These are phyloP conservation scores for Pseudonaja textilis DNA, from an alignment of 2,113 vertebrate species.

Conservation along the genomic window DNA sequence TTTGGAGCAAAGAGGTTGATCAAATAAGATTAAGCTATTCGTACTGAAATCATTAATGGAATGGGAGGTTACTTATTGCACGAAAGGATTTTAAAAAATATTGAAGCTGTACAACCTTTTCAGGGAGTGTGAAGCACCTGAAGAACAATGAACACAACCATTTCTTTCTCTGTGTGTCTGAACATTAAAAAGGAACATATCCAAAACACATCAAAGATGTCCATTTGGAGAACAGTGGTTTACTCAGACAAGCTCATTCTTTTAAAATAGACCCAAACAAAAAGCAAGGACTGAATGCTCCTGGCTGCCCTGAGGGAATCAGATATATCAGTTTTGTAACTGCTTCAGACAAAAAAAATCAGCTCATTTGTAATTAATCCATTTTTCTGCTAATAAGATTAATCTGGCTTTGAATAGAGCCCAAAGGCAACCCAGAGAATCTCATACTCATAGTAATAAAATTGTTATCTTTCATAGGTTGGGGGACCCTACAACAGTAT, in stretches of 20 bases:
- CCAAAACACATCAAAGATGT: constrained; percentile 3
- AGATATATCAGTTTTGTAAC: neutral
- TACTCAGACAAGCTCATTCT: neutral
- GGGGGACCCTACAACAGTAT: neutral
- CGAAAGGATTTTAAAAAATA: neutral
- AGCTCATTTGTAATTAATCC: constrained; percentile 5
- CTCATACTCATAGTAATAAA: neutral
- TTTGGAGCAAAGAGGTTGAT: neutral
- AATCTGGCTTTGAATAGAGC: neutral
- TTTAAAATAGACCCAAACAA: constrained; percentile 1
- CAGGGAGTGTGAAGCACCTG: neutral
- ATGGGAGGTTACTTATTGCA: neutral
- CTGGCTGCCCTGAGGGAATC: neutral
- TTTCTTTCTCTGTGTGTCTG: neutral
- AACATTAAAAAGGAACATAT: constrained; percentile 24
- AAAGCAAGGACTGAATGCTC: neutral
- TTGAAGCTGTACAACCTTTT: constrained; percentile 8
- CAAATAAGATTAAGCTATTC: neutral
- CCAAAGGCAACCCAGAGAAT: neutral
- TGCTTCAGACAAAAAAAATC: neutral
- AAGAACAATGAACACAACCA: neutral
- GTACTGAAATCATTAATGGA: neutral
- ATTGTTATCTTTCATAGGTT: neutral
- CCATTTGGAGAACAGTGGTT: constrained; percentile 1
- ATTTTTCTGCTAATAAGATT: constrained; percentile 1